Conservation (phyloP, 1,140 invertebrate genomes). For the Drosophila pallidifrons region DNA sequence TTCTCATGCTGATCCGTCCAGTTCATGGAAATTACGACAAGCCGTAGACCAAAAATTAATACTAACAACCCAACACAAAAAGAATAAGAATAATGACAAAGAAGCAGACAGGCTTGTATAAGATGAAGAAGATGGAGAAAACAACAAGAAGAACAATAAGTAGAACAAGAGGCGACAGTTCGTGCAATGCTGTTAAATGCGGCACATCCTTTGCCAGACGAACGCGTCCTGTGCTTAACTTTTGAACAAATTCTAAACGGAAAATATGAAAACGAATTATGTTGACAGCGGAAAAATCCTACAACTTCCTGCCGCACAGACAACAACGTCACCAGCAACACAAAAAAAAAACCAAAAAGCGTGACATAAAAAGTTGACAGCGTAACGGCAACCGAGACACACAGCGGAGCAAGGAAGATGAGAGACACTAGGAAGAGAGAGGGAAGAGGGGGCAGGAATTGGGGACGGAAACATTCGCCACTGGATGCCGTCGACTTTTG, state of each 20-base stretch:
- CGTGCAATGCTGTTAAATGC: slow-evolving; percentile 60
- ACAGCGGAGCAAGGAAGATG: background rate
- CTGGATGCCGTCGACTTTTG: slow-evolving; percentile 59
- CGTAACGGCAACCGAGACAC: slow-evolving; percentile 7
- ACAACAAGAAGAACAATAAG: slow-evolving; percentile 4
- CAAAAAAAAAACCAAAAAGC: slow-evolving; percentile 45
- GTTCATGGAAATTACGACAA: slow-evolving; percentile 56
- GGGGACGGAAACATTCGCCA: slow-evolving; percentile 65
- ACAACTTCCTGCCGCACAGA: slow-evolving; percentile 75
- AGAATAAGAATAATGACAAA: background rate
- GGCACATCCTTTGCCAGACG: slow-evolving; percentile 74
- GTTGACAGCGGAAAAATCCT: slow-evolving; percentile 83
- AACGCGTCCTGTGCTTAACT: slow-evolving; percentile 66
- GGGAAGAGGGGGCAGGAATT: background rate
- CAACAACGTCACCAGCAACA: slow-evolving; percentile 31
- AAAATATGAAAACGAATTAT: slow-evolving; percentile 83
- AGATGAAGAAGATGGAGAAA: background rate
- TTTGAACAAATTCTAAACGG: slow-evolving; percentile 82
- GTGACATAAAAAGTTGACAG: slow-evolving; percentile 52
- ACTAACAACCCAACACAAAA: slow-evolving; percentile 33
- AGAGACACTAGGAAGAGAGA: slow-evolving; percentile 1
- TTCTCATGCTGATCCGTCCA: slow-evolving; percentile 27
- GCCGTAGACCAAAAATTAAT: slow-evolving; percentile 53
- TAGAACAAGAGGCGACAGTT: slow-evolving; percentile 29
- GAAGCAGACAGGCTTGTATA: slow-evolving; percentile 1